Evolutionary conservation across 2,797 vertebrate genomes (phyloP).

Genomic region (Megalops cyprinoides): DNA sequence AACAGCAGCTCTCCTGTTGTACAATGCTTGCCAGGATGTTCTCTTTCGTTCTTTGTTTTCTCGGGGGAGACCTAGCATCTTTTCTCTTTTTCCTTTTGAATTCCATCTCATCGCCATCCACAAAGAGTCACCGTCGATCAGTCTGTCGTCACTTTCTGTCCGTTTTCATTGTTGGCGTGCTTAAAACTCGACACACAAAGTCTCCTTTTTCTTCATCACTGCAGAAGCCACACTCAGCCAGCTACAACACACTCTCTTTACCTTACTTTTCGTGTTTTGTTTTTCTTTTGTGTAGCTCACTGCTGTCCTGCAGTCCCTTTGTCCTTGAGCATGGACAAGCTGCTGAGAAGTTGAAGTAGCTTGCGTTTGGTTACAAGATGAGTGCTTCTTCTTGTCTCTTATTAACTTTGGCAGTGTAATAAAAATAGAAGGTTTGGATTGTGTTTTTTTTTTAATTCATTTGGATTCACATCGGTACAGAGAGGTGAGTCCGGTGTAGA

Average conservation of each 20-base stretch:
- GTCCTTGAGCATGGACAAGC: slow-evolving; percentile 40
- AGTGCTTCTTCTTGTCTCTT: slow-evolving; percentile 79
- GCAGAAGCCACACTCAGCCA: background rate
- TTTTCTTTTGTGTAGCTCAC: background rate
- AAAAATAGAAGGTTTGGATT: slow-evolving; percentile 83
- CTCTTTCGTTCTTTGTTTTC: slow-evolving; percentile 33
- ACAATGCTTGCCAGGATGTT: slow-evolving; percentile 57
- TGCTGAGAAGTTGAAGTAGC: slow-evolving; percentile 79
- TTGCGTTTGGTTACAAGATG: slow-evolving; percentile 77
- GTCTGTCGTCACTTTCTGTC: slow-evolving; percentile 38
- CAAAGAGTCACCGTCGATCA: slow-evolving; percentile 39
- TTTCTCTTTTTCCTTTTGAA: slow-evolving; percentile 59
- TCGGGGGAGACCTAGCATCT: background rate
- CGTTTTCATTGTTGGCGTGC: slow-evolving; percentile 9
- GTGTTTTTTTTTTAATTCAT: slow-evolving; percentile 71
- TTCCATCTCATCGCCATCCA: slow-evolving; percentile 60
- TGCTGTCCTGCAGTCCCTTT: background rate
- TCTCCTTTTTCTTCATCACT: background rate
- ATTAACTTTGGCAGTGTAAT: slow-evolving; percentile 94
- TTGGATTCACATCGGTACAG: slow-evolving; percentile 93
- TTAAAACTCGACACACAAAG: background rate
- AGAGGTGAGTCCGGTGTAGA: slow-evolving; percentile 92
- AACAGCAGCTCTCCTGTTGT: slow-evolving; percentile 56
- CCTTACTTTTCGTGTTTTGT: background rate
- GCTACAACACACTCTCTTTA: background rate